phyloP scores from a whole-genome alignment of 2,888 invertebrate genomes.

The Patella pellucida region DNA sequence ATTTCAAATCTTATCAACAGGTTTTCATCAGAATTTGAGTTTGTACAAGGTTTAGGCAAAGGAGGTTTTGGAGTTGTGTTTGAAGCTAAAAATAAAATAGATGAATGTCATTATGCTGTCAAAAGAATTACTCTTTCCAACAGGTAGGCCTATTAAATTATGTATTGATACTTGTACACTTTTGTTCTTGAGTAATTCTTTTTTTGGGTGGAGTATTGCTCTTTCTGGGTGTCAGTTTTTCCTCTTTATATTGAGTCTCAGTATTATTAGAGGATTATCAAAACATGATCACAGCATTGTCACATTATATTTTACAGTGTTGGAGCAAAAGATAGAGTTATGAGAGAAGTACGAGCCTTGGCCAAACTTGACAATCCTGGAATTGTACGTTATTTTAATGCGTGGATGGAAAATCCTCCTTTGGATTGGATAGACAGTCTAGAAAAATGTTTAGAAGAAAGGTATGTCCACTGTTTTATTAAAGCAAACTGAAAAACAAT shows the following conservation, averaged over 20 bases:
- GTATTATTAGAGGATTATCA: too few species aligned
- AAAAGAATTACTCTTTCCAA: slow-evolving; percentile 91
- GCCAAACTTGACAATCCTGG: slow-evolving; percentile 95
- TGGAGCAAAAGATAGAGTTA: slow-evolving; percentile 86
- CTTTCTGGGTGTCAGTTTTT: too few species aligned
- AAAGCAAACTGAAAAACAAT: too few species aligned
- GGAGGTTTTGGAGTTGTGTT: slow-evolving; percentile 98
- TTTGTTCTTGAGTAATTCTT: too few species aligned
- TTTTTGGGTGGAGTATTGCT: too few species aligned
- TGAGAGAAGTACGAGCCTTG: slow-evolving; percentile 93
- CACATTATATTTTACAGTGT: slow-evolving; percentile 74
- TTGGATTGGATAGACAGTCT: slow-evolving; percentile 86
- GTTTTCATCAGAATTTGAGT: slow-evolving; percentile 85
- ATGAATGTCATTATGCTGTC: slow-evolving; percentile 94
- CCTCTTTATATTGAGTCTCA: too few species aligned
- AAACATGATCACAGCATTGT: too few species aligned
- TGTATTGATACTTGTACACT: too few species aligned
- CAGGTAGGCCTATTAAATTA: slow-evolving; percentile 57
- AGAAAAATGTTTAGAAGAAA: slow-evolving; percentile 74
- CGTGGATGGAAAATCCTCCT: slow-evolving; percentile 95
- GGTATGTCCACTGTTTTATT: slow-evolving; percentile 27
- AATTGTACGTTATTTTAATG: slow-evolving; percentile 95
- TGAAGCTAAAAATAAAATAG: slow-evolving; percentile 92
- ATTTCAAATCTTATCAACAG: slow-evolving; percentile 70
- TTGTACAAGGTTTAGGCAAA: slow-evolving; percentile 69